Evolutionary conservation across 2,113 vertebrate species (phyloP).

Genomic region (Indri indri): DNA sequence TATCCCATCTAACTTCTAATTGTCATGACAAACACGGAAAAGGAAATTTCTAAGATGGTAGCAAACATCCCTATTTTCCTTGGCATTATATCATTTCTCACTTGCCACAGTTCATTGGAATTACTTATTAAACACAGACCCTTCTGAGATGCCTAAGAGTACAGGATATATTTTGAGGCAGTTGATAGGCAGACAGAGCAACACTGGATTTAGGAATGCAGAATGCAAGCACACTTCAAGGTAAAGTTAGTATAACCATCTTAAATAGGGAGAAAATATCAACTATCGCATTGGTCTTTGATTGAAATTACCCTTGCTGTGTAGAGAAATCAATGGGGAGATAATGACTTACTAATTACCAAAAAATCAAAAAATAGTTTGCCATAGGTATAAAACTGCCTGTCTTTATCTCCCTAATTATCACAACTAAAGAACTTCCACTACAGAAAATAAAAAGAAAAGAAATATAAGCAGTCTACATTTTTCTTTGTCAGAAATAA

Average conservation of each 20-base stretch:
- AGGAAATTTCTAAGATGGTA: not conserved
- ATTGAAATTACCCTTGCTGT: not conserved
- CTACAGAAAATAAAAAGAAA: not conserved
- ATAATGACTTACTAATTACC: not conserved
- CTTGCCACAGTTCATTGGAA: not conserved
- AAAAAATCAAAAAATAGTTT: not conserved
- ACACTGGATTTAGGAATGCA: not conserved
- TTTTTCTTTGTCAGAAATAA: not conserved
- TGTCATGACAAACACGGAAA: not conserved
- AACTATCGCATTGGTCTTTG: not conserved
- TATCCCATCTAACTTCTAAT: not conserved
- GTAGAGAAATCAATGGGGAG: fast-evolving
- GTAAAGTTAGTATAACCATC: not conserved
- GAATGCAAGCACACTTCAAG: not conserved
- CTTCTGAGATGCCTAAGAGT: not conserved
- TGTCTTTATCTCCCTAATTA: not conserved
- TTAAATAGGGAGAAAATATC: not conserved
- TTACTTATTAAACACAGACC: not conserved
- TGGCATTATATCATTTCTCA: not conserved
- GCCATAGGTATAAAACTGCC: not conserved
- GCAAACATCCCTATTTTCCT: not conserved
- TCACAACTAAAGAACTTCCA: not conserved
- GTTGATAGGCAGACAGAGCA: not conserved
- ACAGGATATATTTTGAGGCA: not conserved
- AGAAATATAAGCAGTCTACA: not conserved